These are phyloP conservation scores for Drosophila neutralis DNA, from an alignment of 2,888 invertebrate species.

Conservation along the genomic window DNA sequence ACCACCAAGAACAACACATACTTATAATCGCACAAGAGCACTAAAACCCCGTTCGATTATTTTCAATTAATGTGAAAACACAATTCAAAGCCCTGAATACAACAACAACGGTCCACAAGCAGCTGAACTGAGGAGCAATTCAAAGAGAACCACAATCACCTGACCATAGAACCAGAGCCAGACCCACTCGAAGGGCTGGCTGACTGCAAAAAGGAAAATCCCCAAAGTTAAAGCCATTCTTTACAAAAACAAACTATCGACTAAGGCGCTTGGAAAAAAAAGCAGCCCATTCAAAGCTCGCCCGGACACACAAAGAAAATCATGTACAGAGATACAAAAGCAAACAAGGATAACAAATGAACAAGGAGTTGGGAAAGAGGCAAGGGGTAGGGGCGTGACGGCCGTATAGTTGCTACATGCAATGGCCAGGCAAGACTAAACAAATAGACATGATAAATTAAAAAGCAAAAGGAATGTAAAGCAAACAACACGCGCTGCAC, in stretches of 20 bases:
- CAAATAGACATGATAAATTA: slow-evolving; percentile 81
- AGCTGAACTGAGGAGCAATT: slow-evolving; percentile 14
- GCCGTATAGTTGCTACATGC: slow-evolving; percentile 39
- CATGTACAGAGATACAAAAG: slow-evolving; percentile 33
- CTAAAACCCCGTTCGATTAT: slow-evolving; percentile 53
- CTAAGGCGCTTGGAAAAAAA: slow-evolving; percentile 42
- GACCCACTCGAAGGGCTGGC: slow-evolving; percentile 27
- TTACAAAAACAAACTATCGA: slow-evolving; percentile 69
- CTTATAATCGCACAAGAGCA: not conserved
- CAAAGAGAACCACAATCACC: slow-evolving; percentile 27
- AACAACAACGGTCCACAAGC: slow-evolving; percentile 29
- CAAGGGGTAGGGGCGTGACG: slow-evolving; percentile 1
- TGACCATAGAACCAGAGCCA: slow-evolving; percentile 21
- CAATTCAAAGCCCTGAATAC: slow-evolving; percentile 32
- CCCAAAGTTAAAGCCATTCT: slow-evolving; percentile 53
- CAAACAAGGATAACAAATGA: slow-evolving; percentile 75
- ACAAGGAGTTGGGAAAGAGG: slow-evolving; percentile 27
- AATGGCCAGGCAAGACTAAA: slow-evolving; percentile 65
- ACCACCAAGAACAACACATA: not conserved
- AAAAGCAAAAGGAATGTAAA: slow-evolving; percentile 66
- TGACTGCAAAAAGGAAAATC: slow-evolving; percentile 57
- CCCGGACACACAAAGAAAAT: slow-evolving; percentile 24
- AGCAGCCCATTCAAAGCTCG: slow-evolving; percentile 42
- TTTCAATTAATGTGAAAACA: slow-evolving; percentile 68
- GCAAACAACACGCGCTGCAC: slow-evolving; percentile 61